These are phyloP conservation scores for Venustaconcha ellipsiformis DNA, from an alignment of 1,140 invertebrate species.

Conservation along the genomic window DNA sequence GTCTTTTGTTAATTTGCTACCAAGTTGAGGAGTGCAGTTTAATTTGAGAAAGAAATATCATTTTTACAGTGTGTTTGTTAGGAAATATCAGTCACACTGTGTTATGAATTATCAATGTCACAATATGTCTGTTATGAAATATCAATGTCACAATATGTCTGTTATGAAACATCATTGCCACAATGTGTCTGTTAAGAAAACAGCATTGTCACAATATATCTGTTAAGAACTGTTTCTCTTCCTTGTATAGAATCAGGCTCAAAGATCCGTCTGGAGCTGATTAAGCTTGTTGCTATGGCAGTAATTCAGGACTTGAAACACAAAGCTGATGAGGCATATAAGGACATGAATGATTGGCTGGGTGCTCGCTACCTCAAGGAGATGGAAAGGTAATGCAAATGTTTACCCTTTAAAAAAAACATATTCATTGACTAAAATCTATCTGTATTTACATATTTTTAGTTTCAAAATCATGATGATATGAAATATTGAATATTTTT, in stretches of 20 bases:
- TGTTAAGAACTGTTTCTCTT: conserved; percentile 8
- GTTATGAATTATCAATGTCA: no score
- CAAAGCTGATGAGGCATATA: conserved; percentile 64
- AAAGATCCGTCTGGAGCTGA: conserved; percentile 58
- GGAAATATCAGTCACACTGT: no score
- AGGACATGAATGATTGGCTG: conserved; percentile 68
- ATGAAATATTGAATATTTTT: not conserved
- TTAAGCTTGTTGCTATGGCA: conserved; percentile 52
- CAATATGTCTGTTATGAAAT: no score
- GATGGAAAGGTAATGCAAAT: conserved; percentile 62
- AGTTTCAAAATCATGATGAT: not conserved
- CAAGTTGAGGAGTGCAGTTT: no score
- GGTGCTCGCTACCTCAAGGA: conserved; percentile 67
- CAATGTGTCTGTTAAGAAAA: not conserved
- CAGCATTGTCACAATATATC: not conserved
- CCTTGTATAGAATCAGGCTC: conserved; percentile 49
- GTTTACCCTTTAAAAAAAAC: not conserved
- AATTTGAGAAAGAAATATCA: no score
- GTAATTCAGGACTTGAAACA: conserved; percentile 63
- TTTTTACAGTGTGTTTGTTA: no score
- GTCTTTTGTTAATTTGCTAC: no score
- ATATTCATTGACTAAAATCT: conserved; percentile 1
- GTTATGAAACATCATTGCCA: no score
- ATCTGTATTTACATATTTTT: not conserved
- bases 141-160: no score